Percentiles rank a stretch among this genome's conserved stretches.
Evolutionary conservation across 2,888 invertebrate species (phyloP).

Genomic region (Chironomus tentans): DNA sequence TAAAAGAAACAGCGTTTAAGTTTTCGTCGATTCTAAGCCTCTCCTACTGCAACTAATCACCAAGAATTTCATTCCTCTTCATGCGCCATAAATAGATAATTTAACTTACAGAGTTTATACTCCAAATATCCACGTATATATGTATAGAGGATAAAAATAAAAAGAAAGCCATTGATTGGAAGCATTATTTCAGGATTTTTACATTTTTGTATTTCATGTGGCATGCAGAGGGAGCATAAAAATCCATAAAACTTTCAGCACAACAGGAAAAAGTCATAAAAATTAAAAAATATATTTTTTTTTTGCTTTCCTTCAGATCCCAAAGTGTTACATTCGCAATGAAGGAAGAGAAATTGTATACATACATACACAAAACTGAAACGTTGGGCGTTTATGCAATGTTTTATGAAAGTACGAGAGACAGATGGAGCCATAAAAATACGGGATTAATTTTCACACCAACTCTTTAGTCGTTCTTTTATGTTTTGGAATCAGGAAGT

Average conservation of each 20-base stretch:
- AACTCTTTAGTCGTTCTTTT: not conserved
- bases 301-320: not conserved
- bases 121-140: no score
- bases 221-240: not conserved
- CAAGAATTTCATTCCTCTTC: no score
- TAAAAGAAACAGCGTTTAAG: no score
- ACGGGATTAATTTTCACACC: conserved; percentile 3
- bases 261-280: conserved; percentile 19
- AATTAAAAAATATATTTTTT: conserved; percentile 20
- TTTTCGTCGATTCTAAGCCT: no score
- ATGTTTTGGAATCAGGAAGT: not conserved
- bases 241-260: conserved; percentile 25
- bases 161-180: no score
- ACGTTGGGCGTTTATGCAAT: not conserved
- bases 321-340: not conserved
- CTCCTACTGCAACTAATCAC: no score
- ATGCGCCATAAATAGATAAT: no score
- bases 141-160: no score
- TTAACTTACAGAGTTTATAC: no score
- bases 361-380: not conserved
- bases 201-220: not conserved
- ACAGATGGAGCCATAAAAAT: conserved; percentile 7
- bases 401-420: not conserved
- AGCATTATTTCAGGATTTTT: no score
- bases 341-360: no score